A percentile compares a stretch with the other conserved stretches of the same genome.
These are phyloP conservation scores for Indicator indicator DNA, from an alignment of 2,113 vertebrate genomes.

Conservation along the genomic window DNA sequence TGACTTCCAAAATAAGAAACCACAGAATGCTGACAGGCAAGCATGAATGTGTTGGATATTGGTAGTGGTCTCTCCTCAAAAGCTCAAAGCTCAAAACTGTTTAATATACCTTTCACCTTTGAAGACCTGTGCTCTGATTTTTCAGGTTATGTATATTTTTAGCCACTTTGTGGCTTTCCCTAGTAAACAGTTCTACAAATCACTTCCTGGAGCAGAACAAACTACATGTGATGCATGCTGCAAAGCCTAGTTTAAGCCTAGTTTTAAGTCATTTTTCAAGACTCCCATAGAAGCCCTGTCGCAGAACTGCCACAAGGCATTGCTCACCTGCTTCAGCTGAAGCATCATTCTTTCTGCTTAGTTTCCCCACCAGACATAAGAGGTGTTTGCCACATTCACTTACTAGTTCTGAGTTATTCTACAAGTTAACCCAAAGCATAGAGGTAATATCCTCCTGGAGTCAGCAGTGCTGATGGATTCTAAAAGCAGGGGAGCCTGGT, in stretches of 20 bases:
- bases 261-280: slow-evolving; percentile 5
- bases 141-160: slow-evolving; percentile 19
- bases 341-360: neutral
- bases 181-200: slow-evolving; percentile 17
- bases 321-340: neutral
- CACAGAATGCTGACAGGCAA: neutral
- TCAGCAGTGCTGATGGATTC: neutral
- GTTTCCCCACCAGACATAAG: neutral
- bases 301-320: neutral
- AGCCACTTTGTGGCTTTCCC: neutral
- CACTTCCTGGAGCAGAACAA: neutral
- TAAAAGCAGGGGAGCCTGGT: neutral
- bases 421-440: neutral
- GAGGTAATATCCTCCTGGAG: neutral
- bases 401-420: neutral
- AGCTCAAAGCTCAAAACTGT: neutral
- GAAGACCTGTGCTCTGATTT: neutral
- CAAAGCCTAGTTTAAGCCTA: neutral
- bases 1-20: neutral
- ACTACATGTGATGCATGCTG: neutral
- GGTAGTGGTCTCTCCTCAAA: neutral
- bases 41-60: neutral
- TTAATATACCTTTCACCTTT: neutral
- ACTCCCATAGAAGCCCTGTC: neutral
- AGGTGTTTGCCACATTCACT: neutral